Conservation (phyloP, 2,797 vertebrate species). For the Gymnodraco acuticeps region DNA sequence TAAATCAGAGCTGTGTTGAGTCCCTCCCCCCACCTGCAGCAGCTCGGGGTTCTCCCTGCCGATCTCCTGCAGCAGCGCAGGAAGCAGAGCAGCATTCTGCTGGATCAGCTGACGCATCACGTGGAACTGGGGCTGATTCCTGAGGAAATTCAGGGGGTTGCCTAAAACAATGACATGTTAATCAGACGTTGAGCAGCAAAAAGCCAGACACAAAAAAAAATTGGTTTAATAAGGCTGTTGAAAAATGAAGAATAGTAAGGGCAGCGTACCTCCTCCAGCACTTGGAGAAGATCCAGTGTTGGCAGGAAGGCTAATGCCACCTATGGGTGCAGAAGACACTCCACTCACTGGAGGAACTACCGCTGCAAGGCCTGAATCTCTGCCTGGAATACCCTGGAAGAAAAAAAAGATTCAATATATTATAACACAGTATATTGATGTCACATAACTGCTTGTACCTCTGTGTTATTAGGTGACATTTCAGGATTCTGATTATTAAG, state of each 20-base stretch:
- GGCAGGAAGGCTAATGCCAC: conserved; percentile 58
- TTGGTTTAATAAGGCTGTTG: conserved; percentile 2
- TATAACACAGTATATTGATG: neutral
- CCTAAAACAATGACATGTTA: conserved; percentile 71
- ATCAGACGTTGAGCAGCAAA: conserved; percentile 2
- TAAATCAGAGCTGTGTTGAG: neutral
- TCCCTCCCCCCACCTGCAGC: conserved; percentile 86
- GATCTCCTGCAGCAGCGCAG: conserved; percentile 94
- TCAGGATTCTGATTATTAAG: neutral
- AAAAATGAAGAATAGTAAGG: neutral
- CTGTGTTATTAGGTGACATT: neutral
- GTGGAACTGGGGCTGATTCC: conserved; percentile 96
- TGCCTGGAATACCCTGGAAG: conserved; percentile 91
- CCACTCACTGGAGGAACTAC: conserved; percentile 75
- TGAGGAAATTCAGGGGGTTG: conserved; percentile 94
- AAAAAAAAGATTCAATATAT: neutral
- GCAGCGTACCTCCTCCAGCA: conserved; percentile 86
- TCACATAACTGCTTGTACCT: neutral
- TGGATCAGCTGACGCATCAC: conserved; percentile 98
- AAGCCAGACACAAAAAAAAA: neutral
- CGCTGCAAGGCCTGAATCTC: conserved; percentile 84
- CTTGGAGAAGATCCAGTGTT: conserved; percentile 71
- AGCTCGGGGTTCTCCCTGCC: conserved; percentile 95
- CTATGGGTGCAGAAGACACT: conserved; percentile 55
- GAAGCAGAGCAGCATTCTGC: conserved; percentile 94